Percentiles rank a stretch among this genome's conserved stretches.
Evolutionary conservation across 2,113 vertebrate species (phyloP).

Genomic region (Passer domesticus): DNA sequence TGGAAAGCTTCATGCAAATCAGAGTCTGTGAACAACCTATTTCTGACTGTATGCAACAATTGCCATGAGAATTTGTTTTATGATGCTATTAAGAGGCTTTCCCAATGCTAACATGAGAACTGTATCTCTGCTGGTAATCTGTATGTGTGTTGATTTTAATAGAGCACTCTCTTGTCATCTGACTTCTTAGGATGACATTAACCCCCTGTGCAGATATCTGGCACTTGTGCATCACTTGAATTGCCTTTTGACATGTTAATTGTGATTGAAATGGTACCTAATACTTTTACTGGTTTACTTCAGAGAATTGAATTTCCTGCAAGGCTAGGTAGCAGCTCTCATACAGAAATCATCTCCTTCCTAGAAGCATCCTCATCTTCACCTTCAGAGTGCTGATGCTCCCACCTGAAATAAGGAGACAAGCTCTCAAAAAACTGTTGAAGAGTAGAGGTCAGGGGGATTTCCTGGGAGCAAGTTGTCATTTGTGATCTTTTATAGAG

Average conservation of each 20-base stretch:
- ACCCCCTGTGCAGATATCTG: constrained; percentile 32
- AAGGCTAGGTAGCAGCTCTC: neutral
- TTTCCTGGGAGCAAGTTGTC: neutral
- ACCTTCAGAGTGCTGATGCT: neutral
- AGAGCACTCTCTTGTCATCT: neutral
- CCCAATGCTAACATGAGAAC: neutral
- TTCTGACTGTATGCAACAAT: neutral
- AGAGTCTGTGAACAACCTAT: neutral
- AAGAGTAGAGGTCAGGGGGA: neutral
- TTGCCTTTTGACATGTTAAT: constrained; percentile 12
- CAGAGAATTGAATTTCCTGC: constrained; percentile 11
- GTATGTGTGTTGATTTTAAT: constrained; percentile 24
- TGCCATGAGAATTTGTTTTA: neutral
- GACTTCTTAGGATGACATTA: constrained; percentile 34
- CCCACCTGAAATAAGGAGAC: neutral
- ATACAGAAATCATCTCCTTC: neutral
- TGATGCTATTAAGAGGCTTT: neutral
- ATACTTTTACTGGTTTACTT: constrained; percentile 14
- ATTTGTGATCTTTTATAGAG: neutral
- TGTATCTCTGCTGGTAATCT: neutral
- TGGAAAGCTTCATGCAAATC: neutral
- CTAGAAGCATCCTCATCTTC: constrained; percentile 14
- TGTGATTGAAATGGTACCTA: constrained; percentile 7
- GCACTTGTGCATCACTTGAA: constrained; percentile 34
- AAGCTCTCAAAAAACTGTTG: neutral